Evolutionary conservation across 2,797 vertebrate species (phyloP), one percentile per base, ranked within the genome.

Genomic region (Rhodeus uyekii): DNA sequence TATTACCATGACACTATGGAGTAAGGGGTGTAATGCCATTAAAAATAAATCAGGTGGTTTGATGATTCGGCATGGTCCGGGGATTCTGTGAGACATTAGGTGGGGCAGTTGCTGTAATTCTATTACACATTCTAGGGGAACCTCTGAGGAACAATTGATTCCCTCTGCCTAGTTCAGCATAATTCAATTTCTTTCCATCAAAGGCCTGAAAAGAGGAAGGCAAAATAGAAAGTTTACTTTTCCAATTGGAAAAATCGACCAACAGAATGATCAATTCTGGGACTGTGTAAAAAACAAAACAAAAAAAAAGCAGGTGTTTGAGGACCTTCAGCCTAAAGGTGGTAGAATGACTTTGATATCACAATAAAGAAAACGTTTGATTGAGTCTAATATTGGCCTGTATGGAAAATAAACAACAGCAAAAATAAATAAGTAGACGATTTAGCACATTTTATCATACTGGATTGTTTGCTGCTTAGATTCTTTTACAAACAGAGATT

Each of bases 11-110:
- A 95, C 93, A 95, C 93, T 94, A 92, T 90, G 89, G 84, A 93
- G 90, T 82, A 92, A 93, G 92, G 93, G 92, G 94, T 93, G 92
- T 95, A 95, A 95, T 95, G 92, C 94, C 92, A 94, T 95, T 94
- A 95, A 94, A 95, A 94, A 93, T 93, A 94, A 94, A 94, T 95
- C 93, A 95, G 94, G 91, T 94, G 94, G 93, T 92, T 93, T 90
- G 92, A 93, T 93, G 93, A 94, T 94, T 94, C 94, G 91, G 90
- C 92, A 86, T 88, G 90, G 92, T 90, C 88, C 85, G 86, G 86
- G 90, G 90, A 87, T 86, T 92, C 91, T 93, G 91, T 93, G 91
- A 91, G 91, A 86, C 92, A 93, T 93, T 93, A 91, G 92, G 87
- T 89, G 88, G 92, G 88, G 92, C 89, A 91, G 90, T 87, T 91